Base-by-base conservation (phyloP, 2,888 invertebrate species). In the Sphaerophoria taeniata region DNA sequence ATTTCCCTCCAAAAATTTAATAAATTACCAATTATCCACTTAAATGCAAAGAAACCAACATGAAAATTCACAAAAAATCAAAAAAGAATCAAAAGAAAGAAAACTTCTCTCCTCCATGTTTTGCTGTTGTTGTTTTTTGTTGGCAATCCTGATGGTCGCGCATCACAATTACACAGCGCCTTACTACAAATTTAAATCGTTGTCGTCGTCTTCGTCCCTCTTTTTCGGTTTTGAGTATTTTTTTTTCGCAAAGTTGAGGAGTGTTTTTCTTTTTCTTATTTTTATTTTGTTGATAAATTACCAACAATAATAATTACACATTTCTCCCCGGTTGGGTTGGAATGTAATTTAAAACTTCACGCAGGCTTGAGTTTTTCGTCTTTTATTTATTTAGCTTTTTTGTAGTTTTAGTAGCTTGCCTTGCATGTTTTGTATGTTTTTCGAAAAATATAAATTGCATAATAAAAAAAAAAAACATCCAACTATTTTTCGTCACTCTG, bases 1-100 rank as follows among this genome's bases (percentile, higher is more conserved):
- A 16, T 75, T 67, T 75, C 71, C 75, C 80, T 58, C 75, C 58
- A 71, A 53, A 70, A 70, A 75, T 67, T 75, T 80, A 60, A 80
- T 84, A 84, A 80, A 84, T 75, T 75, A 84, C 80, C 84, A 80
- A 84, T 80, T 84, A 84, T 80, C 84, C 84, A 80, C 80, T 84
- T 80, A 84, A 69, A 61, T 60, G 49, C 36, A n/a, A 51, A 53
- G 34, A 16, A 65, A 49, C 16, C 33, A 63, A 45, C 63, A 47
- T 51, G 39, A 51, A 39, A 51, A n/a, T 1, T 4, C 16, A n/a
- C 16, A 65, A 34, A 14, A n/a, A n/a, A n/a, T n/a, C 7, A 34
- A 39, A 58, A 53, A 14, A 49, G 53, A 43, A 72, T 55, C 6
- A 55, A 63, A 61, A 80, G 74, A 43, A 43, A 78, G 11, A 51